A percentile compares a stretch with the other conserved stretches of the same genome.
These are phyloP conservation scores for Pterostichus niger DNA, from an alignment of 2,888 invertebrate genomes.

Conservation along the genomic window DNA sequence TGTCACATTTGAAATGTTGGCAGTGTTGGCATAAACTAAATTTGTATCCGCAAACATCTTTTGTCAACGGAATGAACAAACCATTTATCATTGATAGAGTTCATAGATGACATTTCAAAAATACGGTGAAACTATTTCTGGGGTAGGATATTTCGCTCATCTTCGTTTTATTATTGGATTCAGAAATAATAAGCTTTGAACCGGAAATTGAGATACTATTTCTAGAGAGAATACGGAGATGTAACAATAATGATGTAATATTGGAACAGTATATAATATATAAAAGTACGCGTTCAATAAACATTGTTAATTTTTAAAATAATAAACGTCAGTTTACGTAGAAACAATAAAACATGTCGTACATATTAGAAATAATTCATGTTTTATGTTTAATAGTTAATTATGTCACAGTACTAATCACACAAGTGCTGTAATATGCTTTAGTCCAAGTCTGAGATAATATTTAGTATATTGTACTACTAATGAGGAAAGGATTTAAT, in stretches of 20 bases:
- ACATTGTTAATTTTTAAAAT: no score
- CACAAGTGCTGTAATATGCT: no score
- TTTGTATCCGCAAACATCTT: not conserved
- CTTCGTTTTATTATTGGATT: conserved; percentile 3
- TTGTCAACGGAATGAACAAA: not conserved
- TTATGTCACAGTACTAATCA: no score
- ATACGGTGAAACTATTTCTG: conserved; percentile 4
- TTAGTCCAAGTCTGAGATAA: no score
- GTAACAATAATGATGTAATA: not conserved
- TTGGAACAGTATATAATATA: no score
- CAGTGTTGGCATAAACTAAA: not conserved
- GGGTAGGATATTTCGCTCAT: not conserved
- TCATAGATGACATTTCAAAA: conserved; percentile 19
- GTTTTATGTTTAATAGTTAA: no score
- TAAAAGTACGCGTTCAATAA: no score
- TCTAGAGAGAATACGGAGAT: not conserved
- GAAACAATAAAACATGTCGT: no score
- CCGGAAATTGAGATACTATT: not conserved
- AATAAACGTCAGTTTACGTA: no score
- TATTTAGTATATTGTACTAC: no score
- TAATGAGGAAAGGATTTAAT: no score
- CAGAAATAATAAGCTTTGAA: not conserved
- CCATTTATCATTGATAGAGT: conserved; percentile 1
- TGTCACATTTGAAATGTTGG: not conserved
- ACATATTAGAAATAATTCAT: no score